Evolutionary conservation across 1,140 invertebrate species (phyloP).

Genomic region (Cydia fagiglandana): DNA sequence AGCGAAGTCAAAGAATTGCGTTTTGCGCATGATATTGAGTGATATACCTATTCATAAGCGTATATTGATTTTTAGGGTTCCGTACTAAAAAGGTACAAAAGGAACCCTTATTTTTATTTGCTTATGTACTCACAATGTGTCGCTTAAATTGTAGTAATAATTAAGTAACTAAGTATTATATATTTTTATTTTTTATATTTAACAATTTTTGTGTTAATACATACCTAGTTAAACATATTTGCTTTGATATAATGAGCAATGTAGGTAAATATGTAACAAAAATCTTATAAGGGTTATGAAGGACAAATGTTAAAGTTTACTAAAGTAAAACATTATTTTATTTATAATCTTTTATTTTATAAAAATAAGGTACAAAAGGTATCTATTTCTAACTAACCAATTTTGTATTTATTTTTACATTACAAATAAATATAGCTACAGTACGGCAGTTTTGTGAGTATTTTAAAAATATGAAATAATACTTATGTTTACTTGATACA

Average conservation of each 20-base stretch:
- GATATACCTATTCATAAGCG: background rate
- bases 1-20: background rate
- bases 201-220: too few species aligned
- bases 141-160: too few species aligned
- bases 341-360: constrained; percentile 41
- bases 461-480: constrained; percentile 40
- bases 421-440: constrained; percentile 43
- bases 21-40: background rate
- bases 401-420: constrained; percentile 37
- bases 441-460: constrained; percentile 47
- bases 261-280: too few species aligned
- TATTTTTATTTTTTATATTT: background rate
- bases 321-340: too few species aligned
- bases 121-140: too few species aligned
- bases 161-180: background rate
- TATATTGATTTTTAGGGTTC: too few species aligned
- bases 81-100: too few species aligned
- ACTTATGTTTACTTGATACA: background rate
- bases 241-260: too few species aligned
- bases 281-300: too few species aligned
- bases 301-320: too few species aligned
- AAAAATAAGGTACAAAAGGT: constrained; percentile 65
- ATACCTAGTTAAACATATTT: too few species aligned
- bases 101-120: too few species aligned
- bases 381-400: constrained; percentile 39